Evolutionary conservation across 1,140 invertebrate genomes (phyloP).

Genomic region (Dendrolimus punctatus): DNA sequence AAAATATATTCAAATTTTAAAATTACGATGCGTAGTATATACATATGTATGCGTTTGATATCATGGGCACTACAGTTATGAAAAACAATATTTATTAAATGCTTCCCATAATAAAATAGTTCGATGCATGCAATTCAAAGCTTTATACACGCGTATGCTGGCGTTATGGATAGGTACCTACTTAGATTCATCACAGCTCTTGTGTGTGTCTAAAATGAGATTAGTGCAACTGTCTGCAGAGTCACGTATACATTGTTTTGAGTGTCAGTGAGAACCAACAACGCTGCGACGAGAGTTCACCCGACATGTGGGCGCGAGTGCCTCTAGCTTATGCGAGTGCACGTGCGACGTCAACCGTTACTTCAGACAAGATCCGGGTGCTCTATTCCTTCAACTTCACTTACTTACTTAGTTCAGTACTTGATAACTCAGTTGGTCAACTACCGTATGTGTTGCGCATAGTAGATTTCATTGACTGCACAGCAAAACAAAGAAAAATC

Average conservation of each 20-base stretch:
- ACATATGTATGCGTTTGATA: too few species aligned
- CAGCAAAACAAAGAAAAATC: too few species aligned
- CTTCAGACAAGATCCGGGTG: not conserved
- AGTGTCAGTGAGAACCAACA: slow-evolving; percentile 30
- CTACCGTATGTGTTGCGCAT: too few species aligned
- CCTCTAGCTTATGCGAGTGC: slow-evolving; percentile 38
- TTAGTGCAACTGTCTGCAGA: slow-evolving; percentile 49
- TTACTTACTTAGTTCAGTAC: too few species aligned
- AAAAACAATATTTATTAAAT: too few species aligned
- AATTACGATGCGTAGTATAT: too few species aligned
- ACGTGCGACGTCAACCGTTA: slow-evolving; percentile 23
- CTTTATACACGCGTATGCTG: slow-evolving; percentile 2
- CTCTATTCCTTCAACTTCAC: not conserved
- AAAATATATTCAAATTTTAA: too few species aligned
- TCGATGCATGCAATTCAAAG: not conserved
- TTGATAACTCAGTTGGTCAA: too few species aligned
- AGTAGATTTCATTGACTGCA: too few species aligned
- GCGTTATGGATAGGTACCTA: too few species aligned
- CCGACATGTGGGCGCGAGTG: slow-evolving; percentile 7
- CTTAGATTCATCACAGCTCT: slow-evolving; percentile 13
- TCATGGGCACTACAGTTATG: too few species aligned
- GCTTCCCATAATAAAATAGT: too few species aligned
- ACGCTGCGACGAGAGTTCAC: slow-evolving; percentile 5
- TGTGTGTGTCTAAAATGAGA: slow-evolving; percentile 23
- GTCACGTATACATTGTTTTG: slow-evolving; percentile 48